Base-by-base conservation (phyloP, 2,797 vertebrate genomes). In the Arrhamphus sclerolepis region DNA sequence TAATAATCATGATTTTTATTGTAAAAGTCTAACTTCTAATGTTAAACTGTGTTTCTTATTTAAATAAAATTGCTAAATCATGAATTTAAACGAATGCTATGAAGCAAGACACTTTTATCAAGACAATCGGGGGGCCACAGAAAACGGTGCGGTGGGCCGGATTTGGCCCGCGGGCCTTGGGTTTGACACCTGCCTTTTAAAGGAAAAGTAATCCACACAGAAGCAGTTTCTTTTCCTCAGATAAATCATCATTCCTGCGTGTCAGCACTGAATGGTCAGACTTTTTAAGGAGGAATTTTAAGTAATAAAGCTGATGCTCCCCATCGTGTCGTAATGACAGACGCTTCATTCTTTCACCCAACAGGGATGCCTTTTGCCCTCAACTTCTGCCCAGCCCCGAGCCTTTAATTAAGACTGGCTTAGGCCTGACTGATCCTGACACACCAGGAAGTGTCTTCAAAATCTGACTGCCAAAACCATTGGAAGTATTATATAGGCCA, bases 381-480 rank as follows among this genome's bases (percentile, higher is more conserved):
- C 76, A 69, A 89, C 82, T 89, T 88, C 80, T 85, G 86, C 82
- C 83, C 85, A 83, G 87, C 87, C 88, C 83, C 86, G 83, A 91
- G 90, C 88, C 88, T 91, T 93, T 93, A 93, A 93, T 93, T 93
- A 93, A 93, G 91, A 90, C 88, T 91, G 92, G 92, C 91, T 93
- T 92, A 93, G 89, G 85, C 83, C 82, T 86, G 85, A 91, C 88
- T 92, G 92, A 90, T 92, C 89, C 89, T 90, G 89, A 92, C 90
- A 91, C 91, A 90, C 89, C 90, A 87, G 92, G 92, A 92, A 89
- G 92, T 90, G 91, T 92, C 90, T 91, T 89, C 81, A 89, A 89
- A 88, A 89, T 87, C 87, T 83, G 77, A 86, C 87, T 80, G 78
- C 80, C 81, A 82, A 87, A 90, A 84, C 87, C 81, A 81, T n/a